These are phyloP conservation scores for Agonopterix subpropinquella DNA, from an alignment of 2,888 invertebrate species.

Conservation along the genomic window DNA sequence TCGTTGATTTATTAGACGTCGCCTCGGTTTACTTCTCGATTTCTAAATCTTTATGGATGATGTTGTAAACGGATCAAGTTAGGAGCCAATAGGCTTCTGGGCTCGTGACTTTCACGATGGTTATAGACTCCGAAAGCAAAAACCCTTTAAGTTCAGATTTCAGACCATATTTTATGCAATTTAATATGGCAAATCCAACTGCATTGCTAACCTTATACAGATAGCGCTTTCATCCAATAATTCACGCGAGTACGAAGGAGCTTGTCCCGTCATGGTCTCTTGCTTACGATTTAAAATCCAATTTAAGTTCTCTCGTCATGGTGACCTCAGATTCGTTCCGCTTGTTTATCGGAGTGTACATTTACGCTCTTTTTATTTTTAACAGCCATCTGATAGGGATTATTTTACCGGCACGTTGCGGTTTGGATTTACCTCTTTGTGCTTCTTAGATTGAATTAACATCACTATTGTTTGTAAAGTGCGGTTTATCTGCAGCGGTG, in stretches of 20 bases:
- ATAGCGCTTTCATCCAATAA: background rate
- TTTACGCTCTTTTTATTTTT: conserved; percentile 57
- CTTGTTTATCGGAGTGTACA: conserved; percentile 50
- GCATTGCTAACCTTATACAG: background rate
- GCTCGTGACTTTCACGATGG: too few relatives aligned
- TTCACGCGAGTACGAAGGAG: background rate
- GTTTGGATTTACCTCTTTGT: conserved; percentile 29
- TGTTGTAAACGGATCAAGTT: conserved; percentile 1
- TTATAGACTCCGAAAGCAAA: too few relatives aligned
- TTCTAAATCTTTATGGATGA: conserved; percentile 12
- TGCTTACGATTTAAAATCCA: conserved; percentile 8
- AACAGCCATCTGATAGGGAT: conserved; percentile 43
- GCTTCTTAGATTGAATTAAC: conserved; percentile 20
- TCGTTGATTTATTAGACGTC: conserved; percentile 10
- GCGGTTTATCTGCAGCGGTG: conserved; percentile 17
- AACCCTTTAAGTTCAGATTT: too few relatives aligned
- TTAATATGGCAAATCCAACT: too few relatives aligned
- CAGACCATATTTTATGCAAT: too few relatives aligned
- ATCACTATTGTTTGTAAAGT: conserved; percentile 25
- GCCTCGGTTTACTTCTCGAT: conserved; percentile 1
- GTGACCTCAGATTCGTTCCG: conserved; percentile 42
- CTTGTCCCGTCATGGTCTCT: background rate
- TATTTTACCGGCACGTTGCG: conserved; percentile 31
- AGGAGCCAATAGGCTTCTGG: background rate
- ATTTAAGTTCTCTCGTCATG: conserved; percentile 35